Percentiles rank a stretch among this genome's conserved stretches.
Conservation (phyloP, 1,140 invertebrate species). For the Akabosia matsudoensis region DNA sequence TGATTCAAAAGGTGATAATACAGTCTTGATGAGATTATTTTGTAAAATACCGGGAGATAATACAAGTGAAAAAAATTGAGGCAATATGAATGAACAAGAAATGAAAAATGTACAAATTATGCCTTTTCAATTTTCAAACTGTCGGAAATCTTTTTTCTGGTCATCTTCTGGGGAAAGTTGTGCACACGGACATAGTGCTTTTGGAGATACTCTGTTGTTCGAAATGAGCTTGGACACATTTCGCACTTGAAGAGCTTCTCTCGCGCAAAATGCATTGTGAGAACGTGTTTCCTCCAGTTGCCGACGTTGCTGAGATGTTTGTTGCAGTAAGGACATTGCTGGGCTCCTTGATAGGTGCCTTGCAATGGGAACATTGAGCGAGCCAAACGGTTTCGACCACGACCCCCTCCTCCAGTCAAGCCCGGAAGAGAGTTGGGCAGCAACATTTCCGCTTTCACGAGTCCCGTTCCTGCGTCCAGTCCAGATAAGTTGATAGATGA, state of each 20-base stretch:
- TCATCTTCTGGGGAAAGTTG: constrained; percentile 46
- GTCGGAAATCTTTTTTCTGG: constrained; percentile 33
- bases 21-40: no score
- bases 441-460: neutral
- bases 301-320: constrained; percentile 46
- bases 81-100: no score
- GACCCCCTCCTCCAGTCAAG: constrained; percentile 25
- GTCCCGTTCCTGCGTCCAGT: neutral
- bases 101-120: no score
- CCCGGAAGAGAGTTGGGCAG: neutral
- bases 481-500: neutral
- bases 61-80: no score
- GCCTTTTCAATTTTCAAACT: neutral
- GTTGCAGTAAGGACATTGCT: constrained; percentile 48
- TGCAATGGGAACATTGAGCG: constrained; percentile 40
- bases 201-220: constrained; percentile 48
- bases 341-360: constrained; percentile 46
- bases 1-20: no score
- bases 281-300: constrained; percentile 47
- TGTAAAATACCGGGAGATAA: no score
- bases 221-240: constrained; percentile 44
- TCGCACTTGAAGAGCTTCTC: constrained; percentile 46
- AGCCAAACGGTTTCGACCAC: constrained; percentile 38
- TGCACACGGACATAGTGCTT: constrained; percentile 49
- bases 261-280: constrained; percentile 47